Evolutionary conservation across 35 echinoderm and acorn worm genomes (phyloP), one percentile per base, ranked within the genome.

Genomic region (Lytechinus variegatus): DNA sequence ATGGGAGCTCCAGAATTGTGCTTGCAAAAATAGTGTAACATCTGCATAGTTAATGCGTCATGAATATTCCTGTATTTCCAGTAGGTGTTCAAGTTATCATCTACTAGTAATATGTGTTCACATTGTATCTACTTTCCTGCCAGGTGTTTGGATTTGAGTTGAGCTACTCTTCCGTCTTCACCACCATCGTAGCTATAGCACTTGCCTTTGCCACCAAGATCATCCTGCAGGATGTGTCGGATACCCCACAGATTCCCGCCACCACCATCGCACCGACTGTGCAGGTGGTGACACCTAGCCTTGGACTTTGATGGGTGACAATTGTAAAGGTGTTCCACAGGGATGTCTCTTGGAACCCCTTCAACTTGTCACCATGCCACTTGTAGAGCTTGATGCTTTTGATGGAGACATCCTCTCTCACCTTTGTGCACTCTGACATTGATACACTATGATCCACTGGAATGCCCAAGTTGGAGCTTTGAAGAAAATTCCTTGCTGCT

Each of bases 161-260:
- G 95, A 97, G 97, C 89, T 98, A 98, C 92, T 96, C 97, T 27
- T 96, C 97, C 9, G 94, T 98, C 4, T 95, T 98, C 27, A 97
- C 96, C 12, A 95, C 97, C 94, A 98, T 98, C 27, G 94, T 95
- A 55, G 97, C 97, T 52, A 97, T 98, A 53, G 97, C 97, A 21
- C 79, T 98, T 33, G 97, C 97, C 33, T 98, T 98, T 97, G 97
- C 96, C 27, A 98, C 97, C 54, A 98, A 98, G 89, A 95, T 98
- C 89, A 96, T 98, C 94, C 52, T 98, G 53, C 52, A 93, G 52
- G 92, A 93, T 28, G 92, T 93, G 9, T 93, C 92, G 9, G 92
- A 93, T 10, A 90, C 88, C 52, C 88, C 88, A 14, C 88, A 90
- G 29, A 21, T 12, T 5, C 88, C 52, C 12, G 9, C 88, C 88